Conservation (phyloP, 2,113 vertebrate genomes). For the Myocastor coypus region DNA sequence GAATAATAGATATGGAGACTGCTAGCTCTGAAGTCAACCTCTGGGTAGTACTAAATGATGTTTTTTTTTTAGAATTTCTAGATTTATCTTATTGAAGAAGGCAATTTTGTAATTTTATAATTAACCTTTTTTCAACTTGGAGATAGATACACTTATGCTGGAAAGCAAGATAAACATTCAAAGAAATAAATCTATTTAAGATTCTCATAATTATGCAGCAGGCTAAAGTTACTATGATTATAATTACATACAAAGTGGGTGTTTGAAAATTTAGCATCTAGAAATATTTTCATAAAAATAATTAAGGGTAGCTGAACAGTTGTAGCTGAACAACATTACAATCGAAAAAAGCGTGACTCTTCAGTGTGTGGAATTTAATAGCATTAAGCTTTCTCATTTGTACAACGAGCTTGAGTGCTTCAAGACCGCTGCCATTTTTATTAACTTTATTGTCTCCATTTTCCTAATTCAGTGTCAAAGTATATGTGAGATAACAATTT, state of each 20-base stretch:
- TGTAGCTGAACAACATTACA: constrained; percentile 75
- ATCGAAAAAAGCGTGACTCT: constrained; percentile 62
- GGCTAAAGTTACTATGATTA: constrained; percentile 82
- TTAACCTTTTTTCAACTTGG: constrained; percentile 80
- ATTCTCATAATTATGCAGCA: constrained; percentile 83
- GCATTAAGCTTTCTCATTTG: constrained; percentile 74
- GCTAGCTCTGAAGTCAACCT: constrained; percentile 78
- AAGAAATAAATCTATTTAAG: constrained; percentile 82
- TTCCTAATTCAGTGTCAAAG: constrained; percentile 47
- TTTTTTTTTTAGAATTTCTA: constrained; percentile 74
- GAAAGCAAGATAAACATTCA: constrained; percentile 81
- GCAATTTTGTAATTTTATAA: constrained; percentile 79
- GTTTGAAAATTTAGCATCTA: constrained; percentile 82
- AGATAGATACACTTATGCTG: constrained; percentile 74
- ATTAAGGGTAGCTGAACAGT: constrained; percentile 72
- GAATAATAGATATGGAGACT: constrained; percentile 71
- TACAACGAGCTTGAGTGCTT: constrained; percentile 64
- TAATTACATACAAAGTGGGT: constrained; percentile 85
- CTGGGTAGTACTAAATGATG: constrained; percentile 71
- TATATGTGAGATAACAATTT: constrained; percentile 49
- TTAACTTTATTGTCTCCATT: constrained; percentile 57
- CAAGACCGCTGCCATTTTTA: constrained; percentile 63
- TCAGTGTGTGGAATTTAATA: constrained; percentile 66
- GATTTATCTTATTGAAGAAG: constrained; percentile 73
- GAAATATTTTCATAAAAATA: constrained; percentile 82